Base-by-base conservation (phyloP, 2,888 invertebrate genomes). In the Maniola hyperantus region DNA sequence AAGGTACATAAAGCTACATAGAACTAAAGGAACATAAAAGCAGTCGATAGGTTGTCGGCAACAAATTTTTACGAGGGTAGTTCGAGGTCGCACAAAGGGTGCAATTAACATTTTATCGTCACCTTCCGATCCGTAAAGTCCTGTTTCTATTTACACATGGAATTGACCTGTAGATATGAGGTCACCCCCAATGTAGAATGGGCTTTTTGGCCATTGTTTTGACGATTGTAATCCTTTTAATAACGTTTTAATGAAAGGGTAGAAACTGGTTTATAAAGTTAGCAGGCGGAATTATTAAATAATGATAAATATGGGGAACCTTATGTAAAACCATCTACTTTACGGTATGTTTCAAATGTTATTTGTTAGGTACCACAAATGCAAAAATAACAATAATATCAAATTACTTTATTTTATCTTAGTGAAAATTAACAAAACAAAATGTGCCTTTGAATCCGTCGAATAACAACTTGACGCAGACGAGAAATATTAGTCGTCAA, bases 61-160 rank as follows among this genome's bases (percentile, higher is more conserved):
- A 53, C 63, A 54, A 63, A 54, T 54, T 63, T 63, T 63, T 63
- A 63, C 54, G 63, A 54, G 63, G 63, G 63, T 63, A 8, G 42
- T 26, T 33, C 13, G 44, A 13, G 44, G 42, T 51, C 33, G 20
- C 39, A 54, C 63, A 54, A 63, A 62, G 18, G 54, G 54, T 36
- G 33, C 63, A 63, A 63, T 63, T 63, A 63, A 63, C 54, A 54
- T 54, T 61, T 61, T 61, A 61, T 61, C 61, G 50, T 20, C 50
- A 51, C 61, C 61, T 61, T 13, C 34, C 36, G 59, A 33, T 10
- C 20, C 50, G 61, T 61, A 51, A 13, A 61, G 20, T 50, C 13
- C 13, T 61, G 61, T 39, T 39, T 61, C 61, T 39, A 61, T 61
- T 61, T 61, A 61, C 51, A 61, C 61, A 4, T 34, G 36, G 26